A percentile compares a stretch with the other conserved stretches of the same genome.
Evolutionary conservation across 2,797 vertebrate genomes (phyloP).

Genomic region (Falco novaeseelandiae): DNA sequence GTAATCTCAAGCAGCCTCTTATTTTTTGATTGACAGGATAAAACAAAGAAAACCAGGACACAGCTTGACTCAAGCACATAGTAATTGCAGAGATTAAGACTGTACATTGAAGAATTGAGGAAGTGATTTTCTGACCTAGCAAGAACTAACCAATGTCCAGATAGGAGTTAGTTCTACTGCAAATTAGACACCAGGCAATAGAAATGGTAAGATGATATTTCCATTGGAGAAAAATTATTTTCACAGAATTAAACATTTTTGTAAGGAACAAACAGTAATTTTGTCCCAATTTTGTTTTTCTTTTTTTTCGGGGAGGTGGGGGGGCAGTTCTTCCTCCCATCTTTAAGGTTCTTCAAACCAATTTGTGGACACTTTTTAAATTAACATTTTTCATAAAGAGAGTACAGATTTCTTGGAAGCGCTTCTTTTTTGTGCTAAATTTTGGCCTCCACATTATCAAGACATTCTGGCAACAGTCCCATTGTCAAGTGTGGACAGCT

Average conservation of each 20-base stretch:
- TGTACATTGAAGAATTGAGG: neutral
- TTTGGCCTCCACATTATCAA: neutral
- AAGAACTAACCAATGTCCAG: neutral
- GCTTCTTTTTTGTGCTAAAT: neutral
- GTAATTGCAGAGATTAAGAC: neutral
- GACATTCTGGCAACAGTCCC: neutral
- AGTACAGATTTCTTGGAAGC: neutral
- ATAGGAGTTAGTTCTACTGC: neutral
- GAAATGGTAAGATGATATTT: neutral
- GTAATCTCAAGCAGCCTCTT: neutral
- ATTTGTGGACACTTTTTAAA: neutral
- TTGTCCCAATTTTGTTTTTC: neutral
- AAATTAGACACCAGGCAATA: neutral
- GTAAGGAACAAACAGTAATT: neutral
- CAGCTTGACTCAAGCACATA: neutral
- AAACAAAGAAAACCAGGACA: neutral
- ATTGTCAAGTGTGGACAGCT: neutral
- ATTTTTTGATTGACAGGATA: neutral
- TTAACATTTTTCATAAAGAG: neutral
- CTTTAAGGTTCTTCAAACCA: neutral
- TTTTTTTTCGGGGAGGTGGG: rapidly evolving
- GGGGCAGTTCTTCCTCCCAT: neutral
- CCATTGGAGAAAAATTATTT: neutral
- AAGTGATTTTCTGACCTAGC: neutral
- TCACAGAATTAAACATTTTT: neutral